Evolutionary conservation across 2,888 invertebrate genomes (phyloP).

Genomic region (Sesia bembeciformis): DNA sequence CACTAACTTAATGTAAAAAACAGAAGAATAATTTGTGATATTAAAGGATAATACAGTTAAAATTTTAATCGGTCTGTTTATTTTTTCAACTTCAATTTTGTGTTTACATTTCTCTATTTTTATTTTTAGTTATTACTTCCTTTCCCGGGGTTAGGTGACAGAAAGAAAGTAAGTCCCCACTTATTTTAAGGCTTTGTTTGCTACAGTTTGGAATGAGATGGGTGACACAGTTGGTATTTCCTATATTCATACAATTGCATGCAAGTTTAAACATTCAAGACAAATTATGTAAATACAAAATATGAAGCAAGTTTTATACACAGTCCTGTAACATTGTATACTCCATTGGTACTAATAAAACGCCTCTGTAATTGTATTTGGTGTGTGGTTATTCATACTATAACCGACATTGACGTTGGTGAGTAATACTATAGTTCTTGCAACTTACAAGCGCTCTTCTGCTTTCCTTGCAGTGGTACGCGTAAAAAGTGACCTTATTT

Average conservation of each 20-base stretch:
- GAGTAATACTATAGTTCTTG: no score
- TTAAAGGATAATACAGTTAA: background rate
- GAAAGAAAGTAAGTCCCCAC: conserved; percentile 61
- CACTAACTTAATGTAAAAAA: background rate
- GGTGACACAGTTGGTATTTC: conserved; percentile 6
- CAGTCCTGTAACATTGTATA: no score
- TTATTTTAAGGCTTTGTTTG: conserved; percentile 48
- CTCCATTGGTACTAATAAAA: no score
- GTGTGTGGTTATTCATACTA: no score
- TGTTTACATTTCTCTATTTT: conserved; percentile 17
- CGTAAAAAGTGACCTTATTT: no score
- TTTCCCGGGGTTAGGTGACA: conserved; percentile 57
- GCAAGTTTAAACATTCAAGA: background rate
- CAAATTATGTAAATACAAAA: no score
- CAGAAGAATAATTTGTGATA: background rate
- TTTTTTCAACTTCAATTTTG: conserved; percentile 26
- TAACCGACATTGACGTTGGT: no score
- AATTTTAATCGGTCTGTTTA: background rate
- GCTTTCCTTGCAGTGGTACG: no score
- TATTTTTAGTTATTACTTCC: conserved; percentile 64
- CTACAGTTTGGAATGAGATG: conserved; percentile 30
- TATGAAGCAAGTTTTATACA: no score
- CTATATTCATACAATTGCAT: background rate
- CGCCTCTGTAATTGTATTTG: no score
- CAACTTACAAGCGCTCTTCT: no score